Evolutionary conservation across 2,113 vertebrate genomes (phyloP).

Genomic region (Trogon melanurus): DNA sequence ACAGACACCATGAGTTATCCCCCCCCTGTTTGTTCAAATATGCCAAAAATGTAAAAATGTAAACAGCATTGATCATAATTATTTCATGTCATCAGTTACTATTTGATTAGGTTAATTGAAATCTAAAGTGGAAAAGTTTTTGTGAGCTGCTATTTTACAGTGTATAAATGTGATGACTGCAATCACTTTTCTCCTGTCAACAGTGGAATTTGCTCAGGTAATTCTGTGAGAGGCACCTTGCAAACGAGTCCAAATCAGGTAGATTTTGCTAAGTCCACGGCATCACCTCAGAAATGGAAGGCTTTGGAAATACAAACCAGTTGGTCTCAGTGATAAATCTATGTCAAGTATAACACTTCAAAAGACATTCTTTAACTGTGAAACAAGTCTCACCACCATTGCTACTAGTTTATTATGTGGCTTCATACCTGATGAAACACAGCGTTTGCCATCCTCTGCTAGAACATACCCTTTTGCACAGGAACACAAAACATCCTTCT

Average conservation of each 20-base stretch:
- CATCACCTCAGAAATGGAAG: background rate
- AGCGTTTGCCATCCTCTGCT: conserved; percentile 77
- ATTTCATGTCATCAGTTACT: background rate
- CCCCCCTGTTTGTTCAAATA: background rate
- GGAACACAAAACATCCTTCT: conserved; percentile 74
- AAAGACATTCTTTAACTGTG: background rate
- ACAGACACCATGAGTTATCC: background rate
- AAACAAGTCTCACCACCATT: background rate
- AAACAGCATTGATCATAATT: background rate
- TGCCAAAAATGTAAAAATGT: background rate
- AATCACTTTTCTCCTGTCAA: background rate
- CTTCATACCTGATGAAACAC: conserved; percentile 80
- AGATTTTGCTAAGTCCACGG: background rate
- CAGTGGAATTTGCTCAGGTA: background rate
- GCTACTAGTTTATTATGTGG: background rate
- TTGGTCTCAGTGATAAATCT: background rate
- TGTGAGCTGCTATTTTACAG: background rate
- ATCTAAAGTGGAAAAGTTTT: background rate
- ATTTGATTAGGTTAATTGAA: background rate
- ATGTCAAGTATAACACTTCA: background rate
- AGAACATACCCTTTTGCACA: conserved; percentile 88
- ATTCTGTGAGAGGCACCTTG: background rate
- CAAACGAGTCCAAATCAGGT: background rate
- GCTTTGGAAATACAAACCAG: background rate
- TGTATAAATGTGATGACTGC: background rate